A percentile compares a stretch with the other conserved stretches of the same genome.
phyloP scores from a whole-genome alignment of 2,797 vertebrate species.

The Rhyacichthys aspro region DNA sequence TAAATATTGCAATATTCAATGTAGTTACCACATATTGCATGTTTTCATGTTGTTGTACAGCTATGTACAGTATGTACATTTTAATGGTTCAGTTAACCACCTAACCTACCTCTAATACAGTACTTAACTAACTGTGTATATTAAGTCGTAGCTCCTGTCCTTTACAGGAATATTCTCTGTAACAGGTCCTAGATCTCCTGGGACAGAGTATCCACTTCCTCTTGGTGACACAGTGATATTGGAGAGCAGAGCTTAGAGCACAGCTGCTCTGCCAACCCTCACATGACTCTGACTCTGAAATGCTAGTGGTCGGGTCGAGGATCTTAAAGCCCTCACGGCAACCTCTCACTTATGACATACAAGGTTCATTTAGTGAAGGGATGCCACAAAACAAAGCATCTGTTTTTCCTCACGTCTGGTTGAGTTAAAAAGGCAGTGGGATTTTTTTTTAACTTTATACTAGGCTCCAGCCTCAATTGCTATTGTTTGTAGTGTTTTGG shows the following conservation, averaged over 20 bases:
- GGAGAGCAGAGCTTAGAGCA: conserved; percentile 41
- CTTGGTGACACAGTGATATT: conserved; percentile 53
- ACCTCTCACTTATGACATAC: not conserved
- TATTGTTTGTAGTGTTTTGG: conserved; percentile 11
- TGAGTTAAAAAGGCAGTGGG: conserved; percentile 23
- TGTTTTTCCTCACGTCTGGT: conserved; percentile 32
- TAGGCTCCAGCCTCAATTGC: conserved; percentile 7
- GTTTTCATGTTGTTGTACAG: too few species aligned
- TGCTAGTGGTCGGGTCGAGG: conserved; percentile 27
- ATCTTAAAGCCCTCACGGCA: conserved; percentile 22
- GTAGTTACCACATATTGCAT: too few species aligned
- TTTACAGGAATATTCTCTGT: conserved; percentile 40
- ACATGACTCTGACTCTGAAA: conserved; percentile 28
- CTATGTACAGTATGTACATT: not conserved
- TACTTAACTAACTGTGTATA: not conserved
- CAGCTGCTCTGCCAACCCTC: conserved; percentile 57
- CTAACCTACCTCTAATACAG: not conserved
- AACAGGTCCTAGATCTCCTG: conserved; percentile 40
- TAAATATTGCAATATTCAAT: too few species aligned
- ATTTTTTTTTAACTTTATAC: conserved; percentile 14
- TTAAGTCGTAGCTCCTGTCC: conserved; percentile 9
- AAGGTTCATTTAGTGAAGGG: conserved; percentile 7
- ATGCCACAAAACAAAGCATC: conserved; percentile 20
- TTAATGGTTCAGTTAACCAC: not conserved
- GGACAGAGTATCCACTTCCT: conserved; percentile 56